Evolutionary conservation across 2,113 vertebrate species (phyloP), one percentile per base, ranked within the genome.

Genomic region (Percopsis transmontana): DNA sequence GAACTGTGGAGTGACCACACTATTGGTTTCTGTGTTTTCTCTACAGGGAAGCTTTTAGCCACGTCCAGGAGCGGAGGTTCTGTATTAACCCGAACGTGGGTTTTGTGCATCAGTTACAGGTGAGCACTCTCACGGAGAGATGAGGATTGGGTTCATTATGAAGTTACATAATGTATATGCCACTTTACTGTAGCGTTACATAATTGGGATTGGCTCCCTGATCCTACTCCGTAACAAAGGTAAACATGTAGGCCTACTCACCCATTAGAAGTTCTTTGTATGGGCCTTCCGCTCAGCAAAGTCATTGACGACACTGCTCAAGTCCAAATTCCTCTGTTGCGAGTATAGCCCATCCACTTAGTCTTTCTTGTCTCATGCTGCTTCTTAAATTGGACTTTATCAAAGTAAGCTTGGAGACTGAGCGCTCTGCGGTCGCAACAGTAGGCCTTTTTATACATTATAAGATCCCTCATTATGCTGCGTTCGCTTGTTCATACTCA

Each of bases 81-180:
- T 99, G 97, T 92, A 99, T 99, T 89, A 99, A 99, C 91, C 97
- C 97, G 61, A 99, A 99, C 80, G 94, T 96, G 88, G 97, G 97
- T 89, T 99, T 99, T 88, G 97, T 98, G 62, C 96, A 98, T 92
- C 97, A 99, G 91, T 91, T 99, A 88, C 96, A 99, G 94, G 97
- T 97, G 87, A 85, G 21, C 72, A 41, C 19, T 64, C 16, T 2
- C 41, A 13, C 14, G 16, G n/a, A 44, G 13, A 44, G 16, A 38
- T 51, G 21, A 12, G 21, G 21, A 9, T 53, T 53, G 13, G 13
- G 13, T 63, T 12, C 42, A 18, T 3, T 18, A 10, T 39, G n/a
- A n/a, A n/a, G n/a, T n/a, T n/a, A n/a, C n/a, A n/a, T n/a, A n/a
- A n/a, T n/a, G n/a, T n/a, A n/a, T n/a, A n/a, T n/a, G n/a, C n/a